Evolutionary conservation across 2,797 vertebrate species (phyloP), one percentile per base, ranked within the genome.

Genomic region (Momotus momota): DNA sequence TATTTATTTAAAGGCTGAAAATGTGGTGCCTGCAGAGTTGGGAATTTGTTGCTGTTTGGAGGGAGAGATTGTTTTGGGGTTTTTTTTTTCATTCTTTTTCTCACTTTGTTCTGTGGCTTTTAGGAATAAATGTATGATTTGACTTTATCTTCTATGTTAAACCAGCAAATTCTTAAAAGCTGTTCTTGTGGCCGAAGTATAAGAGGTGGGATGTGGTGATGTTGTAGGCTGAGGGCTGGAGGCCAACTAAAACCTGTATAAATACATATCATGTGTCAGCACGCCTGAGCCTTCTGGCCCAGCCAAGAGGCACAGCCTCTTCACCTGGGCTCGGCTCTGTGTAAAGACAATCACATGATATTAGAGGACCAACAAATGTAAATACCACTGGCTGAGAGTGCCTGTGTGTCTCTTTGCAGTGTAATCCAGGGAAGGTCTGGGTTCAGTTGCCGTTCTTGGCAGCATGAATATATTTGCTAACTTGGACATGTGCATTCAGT

Each of bases 1-100:
- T 78, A 62, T 86, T 89, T 86, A 80, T 92, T 87, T 90, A 81
- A 82, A 75, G 64, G 14, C 61, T 77, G 64, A n/a, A 75, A 91
- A 86, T 23, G 41, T 13, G 13, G 8, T 12, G 18, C 62, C 23
- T 80, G 8, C 17, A 57, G 33, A 49, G 49, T 19, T 14, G 15
- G 80, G 81, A 72, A 61, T 79, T 81, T 35, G 20, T 51, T 49
- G 38, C 18, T 72, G 5, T 22, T 78, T 58, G 62, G 23, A 77
- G 17, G 31, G 20, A 54, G 14, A 4, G 8, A 66, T 6, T 8
- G 7, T 40, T 70, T 7, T 23, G 23, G 33, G 5, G 41, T 23
- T 26, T 3, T 0, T 14, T 5, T 14, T 49, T 29, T 25, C 1
- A n/a, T 31, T 7, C 12, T 70, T 82, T 77, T 35, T 35, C n/a